Evolutionary conservation across 1,140 invertebrate species (phyloP).

Genomic region (Trichoplusia ni): DNA sequence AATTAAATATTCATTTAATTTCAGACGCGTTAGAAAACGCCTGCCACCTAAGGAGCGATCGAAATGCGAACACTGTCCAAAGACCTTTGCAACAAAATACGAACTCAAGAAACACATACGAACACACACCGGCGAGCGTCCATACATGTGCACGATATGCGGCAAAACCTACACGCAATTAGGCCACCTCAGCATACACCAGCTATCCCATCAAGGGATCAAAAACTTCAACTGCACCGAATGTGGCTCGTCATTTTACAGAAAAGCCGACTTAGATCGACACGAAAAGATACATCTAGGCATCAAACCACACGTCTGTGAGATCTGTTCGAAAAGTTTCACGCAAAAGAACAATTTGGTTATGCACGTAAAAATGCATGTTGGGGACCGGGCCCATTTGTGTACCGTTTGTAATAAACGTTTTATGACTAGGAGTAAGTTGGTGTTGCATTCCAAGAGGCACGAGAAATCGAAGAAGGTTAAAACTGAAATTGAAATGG

Average conservation of each 20-base stretch:
- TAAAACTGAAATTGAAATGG: slow-evolving; percentile 5
- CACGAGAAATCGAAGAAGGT: slow-evolving; percentile 63
- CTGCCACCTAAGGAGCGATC: slow-evolving; percentile 42
- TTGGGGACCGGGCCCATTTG: slow-evolving; percentile 58
- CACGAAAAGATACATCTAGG: slow-evolving; percentile 68
- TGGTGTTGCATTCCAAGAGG: slow-evolving; percentile 61
- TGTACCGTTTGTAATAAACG: slow-evolving; percentile 57
- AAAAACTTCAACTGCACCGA: slow-evolving; percentile 64
- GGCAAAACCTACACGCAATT: slow-evolving; percentile 86
- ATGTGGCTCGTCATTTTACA: slow-evolving; percentile 64
- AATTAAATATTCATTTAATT: slow-evolving; percentile 25
- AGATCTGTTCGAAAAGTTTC: slow-evolving; percentile 69
- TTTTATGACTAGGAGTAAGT: slow-evolving; percentile 66
- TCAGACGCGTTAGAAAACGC: slow-evolving; percentile 50
- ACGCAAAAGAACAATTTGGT: slow-evolving; percentile 70
- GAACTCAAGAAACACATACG: slow-evolving; percentile 83
- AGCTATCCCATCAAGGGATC: slow-evolving; percentile 58
- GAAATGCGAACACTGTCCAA: slow-evolving; percentile 60
- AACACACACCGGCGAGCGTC: slow-evolving; percentile 90
- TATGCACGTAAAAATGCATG: slow-evolving; percentile 71
- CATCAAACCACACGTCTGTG: slow-evolving; percentile 61
- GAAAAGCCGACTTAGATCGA: slow-evolving; percentile 65
- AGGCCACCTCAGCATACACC: slow-evolving; percentile 62
- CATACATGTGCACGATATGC: slow-evolving; percentile 87
- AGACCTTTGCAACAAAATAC: slow-evolving; percentile 60